Evolutionary conservation across 2,797 vertebrate genomes (phyloP), one percentile per base, ranked within the genome.

Genomic region (Spea hammondii): DNA sequence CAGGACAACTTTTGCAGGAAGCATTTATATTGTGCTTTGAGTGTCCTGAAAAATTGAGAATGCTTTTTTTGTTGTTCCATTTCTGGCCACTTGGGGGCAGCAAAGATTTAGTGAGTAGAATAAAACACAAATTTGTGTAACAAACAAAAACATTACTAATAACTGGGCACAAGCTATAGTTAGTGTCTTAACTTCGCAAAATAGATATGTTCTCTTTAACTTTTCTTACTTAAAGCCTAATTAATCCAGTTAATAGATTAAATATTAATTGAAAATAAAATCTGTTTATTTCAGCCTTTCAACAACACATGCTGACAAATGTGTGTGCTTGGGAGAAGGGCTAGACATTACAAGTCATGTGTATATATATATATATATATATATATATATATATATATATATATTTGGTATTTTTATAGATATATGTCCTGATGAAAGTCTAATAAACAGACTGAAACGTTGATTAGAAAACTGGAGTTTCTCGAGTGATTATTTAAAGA

Each of bases 221-320:
- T 76, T 76, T 69, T 76, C 66, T 60, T 54, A 44, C 17, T 47
- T 53, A 13, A 46, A 66, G n/a, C 60, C 44, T 53, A 6, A 32
- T 60, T 72, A 60, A 77, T 76, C 46, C 6, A 54, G 48, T 11
- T 49, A 72, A 77, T 62, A 53, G 12, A 73, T 54, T 75, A 57
- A 71, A 70, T 83, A 82, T 72, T 84, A 83, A 78, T 72, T 79
- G 69, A 86, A 81, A 74, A 48, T 72, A 72, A 83, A 62, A 67
- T 66, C 66, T 84, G 80, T 4, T 74, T 54, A 83, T 65, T 54
- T 17, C 6, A 76, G 51, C 50, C 13, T 76, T 50, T 83, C 47
- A n/a, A 5, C 14, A 47, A 32, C 65, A 48, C 48, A 48, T 55
- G 32, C 14, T 9, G 11, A 13, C 6, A 74, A 54, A 13, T 67